These are phyloP conservation scores for Cerastoderma edule DNA, from an alignment of 2,888 invertebrate genomes.

Conservation along the genomic window DNA sequence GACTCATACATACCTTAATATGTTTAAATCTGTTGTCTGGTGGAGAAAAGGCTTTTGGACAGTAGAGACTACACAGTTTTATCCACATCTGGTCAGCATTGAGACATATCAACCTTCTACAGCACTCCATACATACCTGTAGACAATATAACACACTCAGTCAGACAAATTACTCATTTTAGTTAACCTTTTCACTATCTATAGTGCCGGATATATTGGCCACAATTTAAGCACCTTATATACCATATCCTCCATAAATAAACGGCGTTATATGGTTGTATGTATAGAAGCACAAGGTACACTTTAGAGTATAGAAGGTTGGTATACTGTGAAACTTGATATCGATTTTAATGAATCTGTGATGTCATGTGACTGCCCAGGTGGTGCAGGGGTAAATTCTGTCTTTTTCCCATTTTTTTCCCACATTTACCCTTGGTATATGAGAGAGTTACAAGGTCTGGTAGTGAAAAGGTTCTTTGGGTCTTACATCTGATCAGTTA, in stretches of 20 bases:
- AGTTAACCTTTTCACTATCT: not conserved
- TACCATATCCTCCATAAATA: not conserved
- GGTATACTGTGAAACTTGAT: too few species aligned
- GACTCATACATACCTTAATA: constrained; percentile 56
- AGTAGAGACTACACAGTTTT: constrained; percentile 62
- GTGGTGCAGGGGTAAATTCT: too few species aligned
- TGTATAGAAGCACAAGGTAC: not conserved
- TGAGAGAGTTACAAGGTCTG: too few species aligned
- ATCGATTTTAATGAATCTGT: too few species aligned
- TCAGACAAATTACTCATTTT: not conserved
- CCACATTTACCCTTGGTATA: too few species aligned
- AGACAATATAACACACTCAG: constrained; percentile 3
- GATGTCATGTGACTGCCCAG: too few species aligned
- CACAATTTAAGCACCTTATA: not conserved
- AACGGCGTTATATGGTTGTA: not conserved
- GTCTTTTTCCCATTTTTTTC: too few species aligned
- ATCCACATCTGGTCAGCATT: constrained; percentile 74
- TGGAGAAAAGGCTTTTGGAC: constrained; percentile 51
- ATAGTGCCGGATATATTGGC: not conserved
- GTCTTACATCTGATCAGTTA: too few species aligned
- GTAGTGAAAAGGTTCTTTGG: too few species aligned
- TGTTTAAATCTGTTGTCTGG: constrained; percentile 60
- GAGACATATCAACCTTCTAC: constrained; percentile 56
- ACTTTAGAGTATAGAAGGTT: too few species aligned
- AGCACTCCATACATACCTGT: constrained; percentile 66